Evolutionary conservation across 2,888 invertebrate genomes (phyloP), one percentile per base, ranked within the genome.

Genomic region (Eutolmus rufibarbis): DNA sequence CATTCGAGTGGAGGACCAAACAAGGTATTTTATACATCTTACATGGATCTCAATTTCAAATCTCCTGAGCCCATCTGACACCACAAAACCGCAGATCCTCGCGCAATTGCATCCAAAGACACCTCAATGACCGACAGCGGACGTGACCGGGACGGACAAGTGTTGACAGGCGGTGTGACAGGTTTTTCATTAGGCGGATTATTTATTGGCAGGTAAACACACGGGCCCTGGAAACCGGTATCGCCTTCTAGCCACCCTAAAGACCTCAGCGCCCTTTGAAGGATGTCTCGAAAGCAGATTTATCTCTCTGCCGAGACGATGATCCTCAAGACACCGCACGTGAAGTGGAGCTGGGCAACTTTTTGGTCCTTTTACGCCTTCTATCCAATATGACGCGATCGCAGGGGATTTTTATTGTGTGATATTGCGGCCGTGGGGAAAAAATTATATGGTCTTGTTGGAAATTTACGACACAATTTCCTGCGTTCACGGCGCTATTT

Each of bases 401-500:
- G 66, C 19, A 16, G 74, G 14, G 37, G 74, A 84, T 37, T 66
- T 84, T 84, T 84, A 84, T 84, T 84, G 84, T 84, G 84, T 84
- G 84, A 57, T 84, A 74, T 84, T 12, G 16, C 34, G 34, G 82
- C 66, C 34, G 40, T 7, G 28, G 84, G 40, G 84, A 31, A 74
- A 74, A 74, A 84, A 84, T 84, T 84, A 84, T 84, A 66, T 84
- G 40, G 31, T 31, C 74, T 84, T 40, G 37, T 40, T 84, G 37
- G 23, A 34, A 84, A 66, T 84, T 84, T 84, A 84, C 84, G 84
- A 37, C 84, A 66, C 84, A 84, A 74, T 84, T 84, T 74, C 28
- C 74, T 57, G 40, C 82, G 56, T 56, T 31, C 31, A 34, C 31
- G 28, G 51, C 19, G n/a, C 40, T 74, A 66, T 84, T 84, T 57